Base-by-base conservation (phyloP, 2,888 invertebrate genomes). In the Graphium colonna region DNA sequence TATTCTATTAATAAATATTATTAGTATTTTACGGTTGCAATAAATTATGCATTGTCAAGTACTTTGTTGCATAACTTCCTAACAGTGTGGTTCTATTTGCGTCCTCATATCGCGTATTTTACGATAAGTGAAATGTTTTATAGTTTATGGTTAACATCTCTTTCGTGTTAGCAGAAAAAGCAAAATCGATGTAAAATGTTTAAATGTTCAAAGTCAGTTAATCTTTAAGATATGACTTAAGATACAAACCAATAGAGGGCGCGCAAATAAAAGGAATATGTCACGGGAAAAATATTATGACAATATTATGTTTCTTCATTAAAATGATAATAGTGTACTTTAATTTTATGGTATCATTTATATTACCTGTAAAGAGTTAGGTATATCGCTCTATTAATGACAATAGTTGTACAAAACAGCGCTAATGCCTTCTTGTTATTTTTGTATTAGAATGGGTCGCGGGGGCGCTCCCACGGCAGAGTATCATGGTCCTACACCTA, bases 391-490 rank as follows among this genome's bases (percentile, higher is more conserved):
- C n/a, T n/a, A n/a, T n/a, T n/a, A n/a, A 31, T 44, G 2, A 44
- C 7, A 44, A 31, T 12, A 44, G 8, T 15, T 13, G 21, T 10
- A 38, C 8, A 15, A 10, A 46, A 45, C 10, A 28, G 15, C 15
- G 10, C 28, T 41, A 18, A 44, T 31, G 33, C 31, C 17, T 54
- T 55, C 51, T 21, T 51, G 51, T 46, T 45, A 33, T 33, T 43
- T 46, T 44, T 17, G 51, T 51, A 46, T 52, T 56, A 51, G 44
- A 56, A 58, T 59, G 54, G 46, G 63, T 58, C 51, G 73, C 66
- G 75, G 73, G 69, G 79, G 79, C 80, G 79, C 80, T 73, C 80
- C 82, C 75, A 81, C 81, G 62, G 55, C 47, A 50, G 43, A 62
- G 65, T 67, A 43, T 36, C 43, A 39, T 47, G 53, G 41, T 59